Percentiles rank a stretch among this genome's conserved stretches.
These are phyloP conservation scores for Omphaloscelis lunosa DNA, from an alignment of 2,888 invertebrate species.

Conservation along the genomic window DNA sequence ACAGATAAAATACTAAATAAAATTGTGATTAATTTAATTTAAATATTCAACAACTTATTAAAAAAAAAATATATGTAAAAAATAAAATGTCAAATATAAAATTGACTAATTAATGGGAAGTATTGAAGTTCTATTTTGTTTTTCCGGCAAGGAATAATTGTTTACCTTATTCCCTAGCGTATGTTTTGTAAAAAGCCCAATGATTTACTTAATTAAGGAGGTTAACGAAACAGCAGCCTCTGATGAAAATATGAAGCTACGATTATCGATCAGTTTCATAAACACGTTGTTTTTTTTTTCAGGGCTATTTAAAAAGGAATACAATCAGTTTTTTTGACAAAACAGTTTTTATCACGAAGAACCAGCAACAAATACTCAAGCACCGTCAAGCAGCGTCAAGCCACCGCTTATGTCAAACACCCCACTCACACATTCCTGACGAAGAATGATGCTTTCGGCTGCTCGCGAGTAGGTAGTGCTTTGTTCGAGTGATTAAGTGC, in stretches of 20 bases:
- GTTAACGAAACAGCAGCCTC: neutral
- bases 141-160: neutral
- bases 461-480: constrained; percentile 89
- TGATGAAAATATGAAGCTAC: neutral
- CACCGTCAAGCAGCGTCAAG: constrained; percentile 41
- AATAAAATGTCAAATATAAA: too few species aligned
- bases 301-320: neutral
- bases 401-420: constrained; percentile 68
- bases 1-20: too few species aligned
- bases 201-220: neutral
- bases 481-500: constrained; percentile 90
- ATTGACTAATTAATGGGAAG: neutral
- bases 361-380: constrained; percentile 19
- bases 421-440: constrained; percentile 86
- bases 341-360: neutral
- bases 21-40: too few species aligned
- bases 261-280: neutral
- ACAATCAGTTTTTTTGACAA: neutral
- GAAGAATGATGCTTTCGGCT: constrained; percentile 91
- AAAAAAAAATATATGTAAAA: too few species aligned
- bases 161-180: too few species aligned
- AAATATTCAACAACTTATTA: too few species aligned
- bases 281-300: neutral
- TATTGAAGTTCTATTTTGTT: too few species aligned
- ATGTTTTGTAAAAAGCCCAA: neutral